phyloP scores from a whole-genome alignment of 2,797 vertebrate genomes.

The Anabas testudineus region DNA sequence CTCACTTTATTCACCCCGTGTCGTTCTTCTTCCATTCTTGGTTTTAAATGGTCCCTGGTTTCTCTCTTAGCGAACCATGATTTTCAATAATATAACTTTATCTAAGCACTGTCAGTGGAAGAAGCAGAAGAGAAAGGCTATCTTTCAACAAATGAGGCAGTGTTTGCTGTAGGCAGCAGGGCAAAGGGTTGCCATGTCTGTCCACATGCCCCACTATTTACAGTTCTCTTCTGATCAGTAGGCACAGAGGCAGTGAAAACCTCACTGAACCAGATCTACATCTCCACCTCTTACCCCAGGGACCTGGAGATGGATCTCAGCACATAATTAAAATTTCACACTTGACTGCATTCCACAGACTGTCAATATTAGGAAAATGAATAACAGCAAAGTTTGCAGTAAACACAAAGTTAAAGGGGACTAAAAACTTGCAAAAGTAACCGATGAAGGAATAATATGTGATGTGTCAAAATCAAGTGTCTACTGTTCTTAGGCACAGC shows the following conservation, averaged over 20 bases:
- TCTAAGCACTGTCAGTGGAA: conserved; percentile 25
- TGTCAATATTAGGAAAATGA: conserved; percentile 74
- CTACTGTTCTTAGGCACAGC: not conserved
- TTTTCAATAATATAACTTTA: conserved; percentile 56
- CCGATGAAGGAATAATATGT: conserved; percentile 9
- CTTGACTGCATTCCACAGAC: conserved; percentile 65
- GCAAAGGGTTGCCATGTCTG: conserved; percentile 27
- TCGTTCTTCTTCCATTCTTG: conserved; percentile 28
- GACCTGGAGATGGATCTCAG: conserved; percentile 65
- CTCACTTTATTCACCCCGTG: not conserved
- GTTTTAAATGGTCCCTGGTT: conserved; percentile 49
- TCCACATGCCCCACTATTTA: conserved; percentile 66
- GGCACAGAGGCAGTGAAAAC: conserved; percentile 67
- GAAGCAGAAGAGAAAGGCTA: conserved; percentile 22
- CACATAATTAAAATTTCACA: conserved; percentile 83
- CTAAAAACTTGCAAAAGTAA: conserved; percentile 44
- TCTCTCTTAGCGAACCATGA: conserved; percentile 26
- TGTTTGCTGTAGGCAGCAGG: conserved; percentile 27
- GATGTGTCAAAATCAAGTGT: conserved; percentile 8
- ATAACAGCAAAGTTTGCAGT: conserved; percentile 65
- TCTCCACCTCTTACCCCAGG: conserved; percentile 67
- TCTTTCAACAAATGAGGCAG: conserved; percentile 32
- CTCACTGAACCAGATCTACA: conserved; percentile 75
- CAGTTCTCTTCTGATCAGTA: conserved; percentile 72
- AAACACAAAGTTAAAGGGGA: conserved; percentile 62